Evolutionary conservation across 2,797 vertebrate species (phyloP).

Genomic region (Sebastes melanostomus): DNA sequence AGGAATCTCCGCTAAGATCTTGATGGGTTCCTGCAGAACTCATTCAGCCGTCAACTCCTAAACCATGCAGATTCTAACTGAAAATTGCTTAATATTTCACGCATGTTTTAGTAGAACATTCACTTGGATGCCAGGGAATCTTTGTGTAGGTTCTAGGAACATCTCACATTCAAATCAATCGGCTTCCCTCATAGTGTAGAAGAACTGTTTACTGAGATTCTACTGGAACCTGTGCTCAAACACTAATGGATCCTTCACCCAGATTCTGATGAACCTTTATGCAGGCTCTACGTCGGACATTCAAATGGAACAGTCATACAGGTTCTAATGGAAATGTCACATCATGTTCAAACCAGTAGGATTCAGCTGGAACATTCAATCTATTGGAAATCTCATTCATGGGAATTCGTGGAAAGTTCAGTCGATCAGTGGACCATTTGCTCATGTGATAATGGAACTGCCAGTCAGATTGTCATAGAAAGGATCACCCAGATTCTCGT

Average conservation of each 20-base stretch:
- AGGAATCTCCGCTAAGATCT: conserved; percentile 8
- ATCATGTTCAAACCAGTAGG: not conserved
- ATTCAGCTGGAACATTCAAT: not conserved
- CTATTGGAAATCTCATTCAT: not conserved
- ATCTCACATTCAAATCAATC: not conserved
- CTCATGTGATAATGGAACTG: not conserved
- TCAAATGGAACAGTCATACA: not conserved
- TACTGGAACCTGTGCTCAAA: not conserved
- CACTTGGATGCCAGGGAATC: not conserved
- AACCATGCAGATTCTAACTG: conserved; percentile 1
- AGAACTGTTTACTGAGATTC: conserved; percentile 1
- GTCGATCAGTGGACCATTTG: not conserved
- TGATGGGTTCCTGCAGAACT: not conserved
- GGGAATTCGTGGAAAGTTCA: conserved; percentile 14
- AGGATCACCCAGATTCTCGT: not conserved
- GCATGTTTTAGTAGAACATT: conserved; percentile 10
- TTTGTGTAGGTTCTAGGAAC: not conserved
- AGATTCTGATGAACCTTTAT: not conserved
- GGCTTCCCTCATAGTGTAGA: not conserved
- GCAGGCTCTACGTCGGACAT: not conserved
- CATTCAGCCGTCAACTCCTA: not conserved
- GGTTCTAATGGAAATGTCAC: conserved; percentile 13
- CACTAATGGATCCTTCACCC: not conserved
- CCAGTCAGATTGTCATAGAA: not conserved
- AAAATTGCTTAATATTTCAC: not conserved